Evolutionary conservation across 1,140 invertebrate species (phyloP).

Genomic region (Cherax destructor): DNA sequence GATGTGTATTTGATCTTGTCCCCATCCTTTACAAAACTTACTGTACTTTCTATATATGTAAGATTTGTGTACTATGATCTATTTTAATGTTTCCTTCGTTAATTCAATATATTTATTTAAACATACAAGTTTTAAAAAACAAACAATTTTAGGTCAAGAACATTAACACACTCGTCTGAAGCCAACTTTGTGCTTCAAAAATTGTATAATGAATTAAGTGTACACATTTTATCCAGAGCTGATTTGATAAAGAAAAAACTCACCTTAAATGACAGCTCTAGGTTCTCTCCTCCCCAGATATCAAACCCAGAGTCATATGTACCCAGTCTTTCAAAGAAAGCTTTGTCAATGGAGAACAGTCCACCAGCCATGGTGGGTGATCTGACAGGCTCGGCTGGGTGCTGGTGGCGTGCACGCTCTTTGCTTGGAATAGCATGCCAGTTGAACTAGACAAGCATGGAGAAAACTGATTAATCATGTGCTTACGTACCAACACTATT

Average conservation of each 20-base stretch:
- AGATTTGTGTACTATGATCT: too few relatives aligned
- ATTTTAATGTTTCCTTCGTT: too few relatives aligned
- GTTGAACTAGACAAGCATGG: constrained; percentile 82
- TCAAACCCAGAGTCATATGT: constrained; percentile 99
- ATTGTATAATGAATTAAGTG: too few relatives aligned
- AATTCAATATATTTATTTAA: too few relatives aligned
- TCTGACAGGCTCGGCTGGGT: constrained; percentile 93
- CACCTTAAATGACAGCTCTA: constrained; percentile 98
- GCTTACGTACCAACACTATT: not conserved
- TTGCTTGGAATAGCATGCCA: constrained; percentile 97
- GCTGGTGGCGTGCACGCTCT: constrained; percentile 89
- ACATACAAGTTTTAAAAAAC: too few relatives aligned
- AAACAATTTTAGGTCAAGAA: too few relatives aligned
- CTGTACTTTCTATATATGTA: too few relatives aligned
- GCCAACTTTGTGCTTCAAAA: too few relatives aligned
- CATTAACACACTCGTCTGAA: too few relatives aligned
- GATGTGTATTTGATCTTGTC: too few relatives aligned
- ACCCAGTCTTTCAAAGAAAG: constrained; percentile 94
- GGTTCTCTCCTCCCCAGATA: constrained; percentile 98
- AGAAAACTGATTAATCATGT: not conserved
- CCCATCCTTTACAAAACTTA: too few relatives aligned
- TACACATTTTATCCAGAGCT: not conserved
- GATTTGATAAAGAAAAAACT: constrained; percentile 8
- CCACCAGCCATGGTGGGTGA: constrained; percentile 98
- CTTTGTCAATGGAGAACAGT: constrained; percentile 85